phyloP scores from a whole-genome alignment of 2,113 vertebrate genomes.

The Tamias sibiricus region DNA sequence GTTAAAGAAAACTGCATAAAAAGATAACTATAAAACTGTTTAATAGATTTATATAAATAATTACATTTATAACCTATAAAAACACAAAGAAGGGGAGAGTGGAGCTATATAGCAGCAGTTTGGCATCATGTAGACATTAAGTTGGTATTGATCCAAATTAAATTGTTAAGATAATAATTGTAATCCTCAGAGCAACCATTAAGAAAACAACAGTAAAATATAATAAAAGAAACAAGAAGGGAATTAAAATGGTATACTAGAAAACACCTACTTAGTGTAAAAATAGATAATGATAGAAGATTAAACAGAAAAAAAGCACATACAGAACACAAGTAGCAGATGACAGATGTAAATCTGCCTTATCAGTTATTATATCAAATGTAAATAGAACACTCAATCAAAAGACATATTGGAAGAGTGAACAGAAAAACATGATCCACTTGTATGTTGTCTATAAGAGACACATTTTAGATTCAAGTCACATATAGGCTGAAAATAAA shows the following conservation, averaged over 20 bases:
- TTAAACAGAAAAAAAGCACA: not conserved
- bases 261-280: not conserved
- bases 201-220: constrained; percentile 12
- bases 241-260: not conserved
- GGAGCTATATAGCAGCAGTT: not conserved
- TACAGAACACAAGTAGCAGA: not conserved
- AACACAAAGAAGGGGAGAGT: not conserved
- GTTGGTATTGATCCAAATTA: not conserved
- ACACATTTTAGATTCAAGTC: not conserved
- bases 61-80: not conserved
- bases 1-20: not conserved
- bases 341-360: not conserved
- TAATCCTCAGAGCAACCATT: not conserved
- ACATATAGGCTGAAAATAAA: not conserved
- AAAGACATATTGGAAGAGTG: not conserved
- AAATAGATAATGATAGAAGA: not conserved
- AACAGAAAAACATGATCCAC: not conserved
- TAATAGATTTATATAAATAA: not conserved
- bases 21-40: not conserved
- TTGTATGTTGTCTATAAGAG: not conserved
- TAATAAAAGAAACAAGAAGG: not conserved
- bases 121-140: not conserved
- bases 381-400: not conserved
- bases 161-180: not conserved
- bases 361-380: not conserved